A percentile compares a stretch with the other conserved stretches of the same genome.
phyloP scores from a whole-genome alignment of 2,888 invertebrate species.

The Hydropsyche betteni region DNA sequence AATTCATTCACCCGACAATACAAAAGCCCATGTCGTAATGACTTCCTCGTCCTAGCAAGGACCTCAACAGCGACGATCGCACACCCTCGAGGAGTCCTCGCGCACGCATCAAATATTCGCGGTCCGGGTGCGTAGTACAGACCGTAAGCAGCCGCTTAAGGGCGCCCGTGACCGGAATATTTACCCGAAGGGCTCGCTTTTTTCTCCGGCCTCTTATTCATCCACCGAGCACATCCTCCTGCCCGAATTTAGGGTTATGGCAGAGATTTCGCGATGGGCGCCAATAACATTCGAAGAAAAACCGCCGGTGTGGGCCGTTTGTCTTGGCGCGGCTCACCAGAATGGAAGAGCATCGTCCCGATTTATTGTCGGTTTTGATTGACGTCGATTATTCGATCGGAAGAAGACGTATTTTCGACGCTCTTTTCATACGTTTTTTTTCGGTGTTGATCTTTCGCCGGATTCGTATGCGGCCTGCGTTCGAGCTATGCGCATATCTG shows the following conservation, averaged over 20 bases:
- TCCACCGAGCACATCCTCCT: neutral
- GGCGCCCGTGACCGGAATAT: constrained; percentile 32
- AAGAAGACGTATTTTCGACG: too few relatives aligned
- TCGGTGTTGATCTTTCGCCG: neutral
- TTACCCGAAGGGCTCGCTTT: constrained; percentile 25
- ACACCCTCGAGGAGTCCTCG: neutral
- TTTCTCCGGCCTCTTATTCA: neutral
- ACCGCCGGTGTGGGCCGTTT: neutral
- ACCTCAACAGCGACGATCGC: too few relatives aligned
- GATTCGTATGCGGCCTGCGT: neutral
- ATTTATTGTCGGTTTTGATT: constrained; percentile 14
- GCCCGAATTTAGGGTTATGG: constrained; percentile 36
- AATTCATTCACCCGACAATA: neutral
- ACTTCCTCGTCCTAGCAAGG: too few relatives aligned
- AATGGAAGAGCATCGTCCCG: neutral
- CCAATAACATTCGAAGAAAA: constrained; percentile 30
- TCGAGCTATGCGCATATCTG: neutral
- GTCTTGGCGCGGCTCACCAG: too few relatives aligned
- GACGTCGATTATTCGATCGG: neutral
- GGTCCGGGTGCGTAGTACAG: constrained; percentile 2
- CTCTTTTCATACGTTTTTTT: neutral
- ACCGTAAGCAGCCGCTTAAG: constrained; percentile 38
- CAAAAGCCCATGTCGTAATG: too few relatives aligned
- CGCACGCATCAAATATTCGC: constrained; percentile 37
- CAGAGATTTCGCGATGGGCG: constrained; percentile 32